Evolutionary conservation across 64 coral and sea anemone genomes (phyloP), one percentile per base, ranked within the genome.

Genomic region (Dendronephthya gigantea): DNA sequence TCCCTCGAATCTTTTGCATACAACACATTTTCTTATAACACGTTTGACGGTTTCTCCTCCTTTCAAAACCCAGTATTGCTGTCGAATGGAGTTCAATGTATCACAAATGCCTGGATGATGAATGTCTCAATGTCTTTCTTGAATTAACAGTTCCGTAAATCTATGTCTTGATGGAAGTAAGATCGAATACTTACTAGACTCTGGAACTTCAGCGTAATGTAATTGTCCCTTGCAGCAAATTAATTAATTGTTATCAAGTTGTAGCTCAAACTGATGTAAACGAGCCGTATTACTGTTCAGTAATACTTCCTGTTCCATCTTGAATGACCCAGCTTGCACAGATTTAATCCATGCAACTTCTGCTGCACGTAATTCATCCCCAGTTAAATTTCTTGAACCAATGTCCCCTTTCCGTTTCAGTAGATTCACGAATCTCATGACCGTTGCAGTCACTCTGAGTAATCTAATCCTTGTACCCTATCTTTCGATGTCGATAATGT

Each of bases 41-140:
- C 19, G 19, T 22, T 90, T 90, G n/a, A 85, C 83, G 11, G 72
- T 7, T 39, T 79, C 72, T 16, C 72, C 30, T 79, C 72, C 72
- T 33, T 29, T 29, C 36, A 79, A 35, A 39, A 79, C 36, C 72
- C 72, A 79, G 37, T 33, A 79, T 8, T 17, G 72, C 7, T 79
- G 19, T 36, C 72, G 10, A 3, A 79, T 36, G 5, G 72, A 15
- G 30, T 19, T 79, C 19, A 79, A 29, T 11, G 72, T 79, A 29
- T 79, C 72, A 36, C 72, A 9, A 33, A 79, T 33, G 32, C 72
- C 72, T 28, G 2, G 30, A 35, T 31, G 72, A 19, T 79, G 31
- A 16, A 79, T 33, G 30, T 19, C 15, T 11, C 30, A 29, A 9
- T 79, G 72, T 28, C 13, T 8, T 8, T 79, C 72, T 29, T 79